Conservation (phyloP, 2,888 invertebrate genomes). For the Craniophora ligustri region DNA sequence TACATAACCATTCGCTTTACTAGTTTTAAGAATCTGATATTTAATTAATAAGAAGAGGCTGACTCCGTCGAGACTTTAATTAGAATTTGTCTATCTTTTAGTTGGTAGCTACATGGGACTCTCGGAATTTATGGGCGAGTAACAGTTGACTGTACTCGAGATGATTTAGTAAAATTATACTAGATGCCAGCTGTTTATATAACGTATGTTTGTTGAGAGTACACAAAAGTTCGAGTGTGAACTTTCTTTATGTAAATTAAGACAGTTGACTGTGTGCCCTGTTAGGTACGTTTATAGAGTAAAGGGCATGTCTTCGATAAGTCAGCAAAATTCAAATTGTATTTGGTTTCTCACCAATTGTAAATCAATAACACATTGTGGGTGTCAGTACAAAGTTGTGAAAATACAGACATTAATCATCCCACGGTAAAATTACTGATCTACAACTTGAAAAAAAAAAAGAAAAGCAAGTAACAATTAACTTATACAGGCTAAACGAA, state of each 20-base stretch:
- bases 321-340: too few relatives aligned
- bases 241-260: conserved; percentile 37
- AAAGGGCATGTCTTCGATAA: too few relatives aligned
- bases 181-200: conserved; percentile 61
- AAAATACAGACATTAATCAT: too few relatives aligned
- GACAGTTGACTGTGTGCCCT: conserved; percentile 4
- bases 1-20: conserved; percentile 45
- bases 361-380: too few relatives aligned
- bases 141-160: conserved; percentile 64
- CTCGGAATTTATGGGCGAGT: conserved; percentile 62
- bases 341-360: too few relatives aligned
- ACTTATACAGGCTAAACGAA: too few relatives aligned
- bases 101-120: conserved; percentile 48
- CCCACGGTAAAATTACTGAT: too few relatives aligned
- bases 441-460: too few relatives aligned
- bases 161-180: conserved; percentile 65
- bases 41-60: conserved; percentile 54
- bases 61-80: conserved; percentile 62
- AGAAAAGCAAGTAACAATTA: too few relatives aligned
- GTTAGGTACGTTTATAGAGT: not conserved
- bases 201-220: conserved; percentile 41
- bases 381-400: too few relatives aligned
- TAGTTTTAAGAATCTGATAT: conserved; percentile 53
- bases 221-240: conserved; percentile 29
- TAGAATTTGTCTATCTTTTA: conserved; percentile 65